Evolutionary conservation across 2,888 invertebrate species (phyloP), one percentile per base, ranked within the genome.

Genomic region (Amphimallon solstitiale): DNA sequence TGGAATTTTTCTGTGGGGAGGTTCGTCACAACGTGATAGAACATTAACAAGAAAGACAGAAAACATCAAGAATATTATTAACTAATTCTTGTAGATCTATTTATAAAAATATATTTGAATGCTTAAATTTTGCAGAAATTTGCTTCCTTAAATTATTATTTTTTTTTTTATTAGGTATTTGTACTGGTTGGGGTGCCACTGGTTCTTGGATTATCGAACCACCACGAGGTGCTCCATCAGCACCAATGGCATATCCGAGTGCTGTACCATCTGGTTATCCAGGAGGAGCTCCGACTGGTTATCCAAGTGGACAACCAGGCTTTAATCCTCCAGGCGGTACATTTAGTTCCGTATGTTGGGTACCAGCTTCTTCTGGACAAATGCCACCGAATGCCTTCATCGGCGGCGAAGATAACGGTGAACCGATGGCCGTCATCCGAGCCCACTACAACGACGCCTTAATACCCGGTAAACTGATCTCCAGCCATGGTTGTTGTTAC

Each of bases 171-270:
- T 48, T 92, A 46, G 95, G 94, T 46, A 87, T 94, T 29, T 92
- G 93, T 83, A 94, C 94, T 48, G 94, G 93, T 52, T 94, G 93
- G 92, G 94, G 94, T 14, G 91, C 94, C 9, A 84, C 83, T 61
- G 94, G 94, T 35, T 86, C 90, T 43, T 95, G 94, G 94, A 85
- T 91, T 70, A 87, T 94, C 74, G 92, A 93, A 68, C 78, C 80
- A 56, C 73, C 78, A 29, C 67, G 69, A 38, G 68, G 65, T 29
- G 65, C 68, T 51, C 59, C 63, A 37, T 68, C 73, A 59, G 64
- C 72, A 23, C 21, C 70, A 5, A 29, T 9, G 9, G 2, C 1
- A 38, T 19, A 56, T 6, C 45, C 70, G 69, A 72, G 75, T 7
- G 72, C 83, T 21, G 35, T 7, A 3, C 15, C 15, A 15, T 12